Base-by-base conservation (phyloP, 1,140 invertebrate genomes). In the Caenorhabditis briggsae region DNA sequence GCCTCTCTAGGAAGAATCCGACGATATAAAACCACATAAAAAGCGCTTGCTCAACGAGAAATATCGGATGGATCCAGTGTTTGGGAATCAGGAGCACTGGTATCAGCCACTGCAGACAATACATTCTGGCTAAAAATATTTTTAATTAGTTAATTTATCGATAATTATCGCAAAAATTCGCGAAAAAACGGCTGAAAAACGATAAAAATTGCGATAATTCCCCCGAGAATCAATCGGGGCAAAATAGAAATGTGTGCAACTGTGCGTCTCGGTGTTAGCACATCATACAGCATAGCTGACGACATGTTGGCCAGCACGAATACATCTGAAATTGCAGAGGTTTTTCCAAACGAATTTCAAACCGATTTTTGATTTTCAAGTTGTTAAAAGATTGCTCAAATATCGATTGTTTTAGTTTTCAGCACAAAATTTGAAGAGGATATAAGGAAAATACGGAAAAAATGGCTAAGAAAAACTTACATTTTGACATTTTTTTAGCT, bases 1-100 rank as follows among this genome's bases (percentile, higher is more conserved):
- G 84, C 64, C 86, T 43, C 23, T 87, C 86, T 3, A 87, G 16
- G 20, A 87, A 87, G 58, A 87, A 87, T 20, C 83, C 86, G 50
- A 87, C 59, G 33, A 87, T 87, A 65, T 87, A 87, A 65, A 87
- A 84, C 86, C 86, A 87, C 83, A 87, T 87, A 55, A 87, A 87
- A 9, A 87, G 82, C 11, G 86, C 86, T 20, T 87, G 86, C 18
- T 87, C 86, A 1, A 87, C 14, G 9, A 87, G 50, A 23, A 87
- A 87, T 18, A 55, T 48, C 2, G 86, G 86, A 82, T 87, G 86
- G 16, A 87, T 58, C 43, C 61, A 87, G 83, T 87, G 84, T 48
- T 87, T 87, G 14, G 86, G 86, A 18, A 87, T 87, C 6, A 87
- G 82, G 20, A 87, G 83, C 33, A 87, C 86, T 9, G 86, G 86